Conservation (phyloP, 1,140 invertebrate species). For the Eriosoma lanigerum region DNA sequence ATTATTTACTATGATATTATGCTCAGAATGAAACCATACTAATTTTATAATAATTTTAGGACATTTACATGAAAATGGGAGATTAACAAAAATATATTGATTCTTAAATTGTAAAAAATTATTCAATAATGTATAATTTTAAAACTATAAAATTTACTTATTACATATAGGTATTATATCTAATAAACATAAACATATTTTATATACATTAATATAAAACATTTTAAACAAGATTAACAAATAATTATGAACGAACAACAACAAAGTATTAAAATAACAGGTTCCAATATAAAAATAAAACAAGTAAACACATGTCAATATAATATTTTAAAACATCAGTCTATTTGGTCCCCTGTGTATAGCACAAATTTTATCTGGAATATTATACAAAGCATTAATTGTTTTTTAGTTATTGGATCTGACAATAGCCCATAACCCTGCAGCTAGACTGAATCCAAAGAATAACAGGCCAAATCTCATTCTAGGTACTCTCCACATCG, state of each 20-base stretch:
- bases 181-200: too few species aligned
- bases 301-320: background rate
- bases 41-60: too few species aligned
- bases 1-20: too few species aligned
- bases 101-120: too few species aligned
- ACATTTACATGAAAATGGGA: too few species aligned
- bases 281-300: conserved; percentile 16
- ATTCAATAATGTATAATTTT: too few species aligned
- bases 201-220: too few species aligned
- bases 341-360: conserved; percentile 31
- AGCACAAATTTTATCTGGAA: conserved; percentile 44
- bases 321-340: conserved; percentile 38
- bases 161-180: too few species aligned
- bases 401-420: conserved; percentile 6
- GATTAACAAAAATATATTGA: too few species aligned
- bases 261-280: background rate
- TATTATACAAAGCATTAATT: background rate
- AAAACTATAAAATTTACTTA: too few species aligned
- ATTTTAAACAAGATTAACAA: background rate
- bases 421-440: conserved; percentile 54
- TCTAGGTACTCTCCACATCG: conserved; percentile 34
- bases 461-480: conserved; percentile 53
- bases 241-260: background rate
- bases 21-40: too few species aligned
- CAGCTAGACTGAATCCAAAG: conserved; percentile 54